These are phyloP conservation scores for Chamaea fasciata DNA, from an alignment of 2,113 vertebrate species.

Conservation along the genomic window DNA sequence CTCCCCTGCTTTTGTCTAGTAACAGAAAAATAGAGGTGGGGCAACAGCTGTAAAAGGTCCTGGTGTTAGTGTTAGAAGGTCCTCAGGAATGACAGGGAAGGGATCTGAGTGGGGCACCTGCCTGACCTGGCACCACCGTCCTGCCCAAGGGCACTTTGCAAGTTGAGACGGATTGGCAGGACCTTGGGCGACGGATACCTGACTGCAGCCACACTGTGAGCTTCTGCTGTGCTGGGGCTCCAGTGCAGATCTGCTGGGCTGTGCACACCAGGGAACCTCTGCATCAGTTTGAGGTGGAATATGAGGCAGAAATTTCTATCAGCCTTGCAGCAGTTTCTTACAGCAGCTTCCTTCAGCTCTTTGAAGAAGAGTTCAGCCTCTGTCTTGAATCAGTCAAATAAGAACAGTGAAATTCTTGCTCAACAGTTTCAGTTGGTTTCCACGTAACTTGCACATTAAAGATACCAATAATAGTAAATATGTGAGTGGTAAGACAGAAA, in stretches of 20 bases:
- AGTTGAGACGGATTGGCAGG: neutral
- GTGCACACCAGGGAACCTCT: neutral
- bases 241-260: neutral
- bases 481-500: neutral
- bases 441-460: neutral
- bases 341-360: neutral
- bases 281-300: neutral
- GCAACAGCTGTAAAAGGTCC: neutral
- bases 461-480: neutral
- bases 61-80: neutral
- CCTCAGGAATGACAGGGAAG: neutral
- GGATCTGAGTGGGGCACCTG: rapidly evolving
- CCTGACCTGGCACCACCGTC: rapidly evolving
- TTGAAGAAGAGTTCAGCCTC: neutral
- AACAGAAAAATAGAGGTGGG: neutral
- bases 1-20: neutral
- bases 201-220: rapidly evolving
- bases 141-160: neutral
- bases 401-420: neutral
- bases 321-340: neutral
- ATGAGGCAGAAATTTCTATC: neutral
- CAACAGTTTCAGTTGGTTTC: neutral
- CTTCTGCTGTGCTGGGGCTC: neutral
- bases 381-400: neutral
- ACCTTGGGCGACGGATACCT: neutral